These are phyloP conservation scores for Yponomeuta malinellus DNA, from an alignment of 2,888 invertebrate species.

Conservation along the genomic window DNA sequence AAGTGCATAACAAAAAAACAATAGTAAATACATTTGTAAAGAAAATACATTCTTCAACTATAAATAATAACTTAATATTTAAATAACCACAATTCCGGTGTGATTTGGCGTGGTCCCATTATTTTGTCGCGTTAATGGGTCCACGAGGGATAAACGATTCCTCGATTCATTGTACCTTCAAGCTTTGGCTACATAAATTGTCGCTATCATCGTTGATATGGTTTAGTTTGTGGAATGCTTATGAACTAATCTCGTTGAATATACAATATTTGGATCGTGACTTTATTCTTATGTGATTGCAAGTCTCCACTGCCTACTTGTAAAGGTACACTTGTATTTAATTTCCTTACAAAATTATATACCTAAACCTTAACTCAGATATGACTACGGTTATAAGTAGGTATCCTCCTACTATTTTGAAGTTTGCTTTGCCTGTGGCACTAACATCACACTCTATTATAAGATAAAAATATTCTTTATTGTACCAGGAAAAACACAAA, in stretches of 20 bases:
- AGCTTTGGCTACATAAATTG: background rate
- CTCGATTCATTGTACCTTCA: slow-evolving; percentile 5
- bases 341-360: background rate
- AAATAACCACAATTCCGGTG: background rate
- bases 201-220: background rate
- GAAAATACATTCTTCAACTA: background rate
- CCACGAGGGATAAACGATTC: background rate
- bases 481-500: no score
- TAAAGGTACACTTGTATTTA: background rate
- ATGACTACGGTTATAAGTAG: slow-evolving; percentile 3
- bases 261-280: background rate
- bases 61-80: background rate
- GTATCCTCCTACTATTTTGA: no score
- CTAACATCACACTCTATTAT: no score
- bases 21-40: background rate
- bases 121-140: no score
- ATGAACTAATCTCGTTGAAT: background rate
- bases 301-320: background rate
- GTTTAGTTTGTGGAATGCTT: background rate
- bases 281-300: background rate
- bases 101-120: no score
- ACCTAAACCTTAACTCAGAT: background rate
- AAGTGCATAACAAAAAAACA: no score
- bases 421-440: no score
- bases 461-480: no score